Percentiles rank a stretch among this genome's conserved stretches.
These are phyloP conservation scores for Takifugu rubripes DNA, from an alignment of 2,797 vertebrate genomes.

Conservation along the genomic window DNA sequence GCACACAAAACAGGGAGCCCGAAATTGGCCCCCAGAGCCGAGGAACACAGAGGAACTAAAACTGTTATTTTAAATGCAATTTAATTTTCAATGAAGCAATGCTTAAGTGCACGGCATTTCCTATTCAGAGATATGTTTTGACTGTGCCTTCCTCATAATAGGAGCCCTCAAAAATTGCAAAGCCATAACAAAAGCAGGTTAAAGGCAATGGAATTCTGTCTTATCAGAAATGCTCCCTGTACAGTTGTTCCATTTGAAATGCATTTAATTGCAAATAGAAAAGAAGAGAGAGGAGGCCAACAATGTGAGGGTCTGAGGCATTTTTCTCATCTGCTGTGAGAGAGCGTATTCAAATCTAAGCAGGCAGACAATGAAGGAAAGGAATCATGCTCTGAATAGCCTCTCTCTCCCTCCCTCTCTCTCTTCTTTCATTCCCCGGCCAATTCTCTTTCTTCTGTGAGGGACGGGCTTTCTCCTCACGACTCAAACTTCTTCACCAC, in stretches of 20 bases:
- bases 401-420: slow-evolving; percentile 48
- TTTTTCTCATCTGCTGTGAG: slow-evolving; percentile 77
- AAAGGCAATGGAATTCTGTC: slow-evolving; percentile 76
- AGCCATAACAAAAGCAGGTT: slow-evolving; percentile 75
- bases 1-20: slow-evolving; percentile 56
- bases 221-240: slow-evolving; percentile 81
- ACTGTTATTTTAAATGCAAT: slow-evolving; percentile 76
- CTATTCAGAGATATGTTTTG: slow-evolving; percentile 74
- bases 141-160: slow-evolving; percentile 74
- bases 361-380: slow-evolving; percentile 75
- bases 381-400: slow-evolving; percentile 80
- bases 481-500: slow-evolving; percentile 57
- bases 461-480: slow-evolving; percentile 60
- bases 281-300: slow-evolving; percentile 72
- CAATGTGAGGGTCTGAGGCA: slow-evolving; percentile 76
- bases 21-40: slow-evolving; percentile 45
- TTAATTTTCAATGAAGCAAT: slow-evolving; percentile 81
- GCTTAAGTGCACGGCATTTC: slow-evolving; percentile 75
- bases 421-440: slow-evolving; percentile 66
- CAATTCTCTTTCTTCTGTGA: slow-evolving; percentile 62
- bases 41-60: slow-evolving; percentile 63
- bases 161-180: slow-evolving; percentile 74
- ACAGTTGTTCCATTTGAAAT: slow-evolving; percentile 85
- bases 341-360: slow-evolving; percentile 78
- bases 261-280: slow-evolving; percentile 87